A percentile compares a stretch with the other conserved stretches of the same genome.
Evolutionary conservation across 2,797 vertebrate genomes (phyloP).

Genomic region (Hyperoplus immaculatus): DNA sequence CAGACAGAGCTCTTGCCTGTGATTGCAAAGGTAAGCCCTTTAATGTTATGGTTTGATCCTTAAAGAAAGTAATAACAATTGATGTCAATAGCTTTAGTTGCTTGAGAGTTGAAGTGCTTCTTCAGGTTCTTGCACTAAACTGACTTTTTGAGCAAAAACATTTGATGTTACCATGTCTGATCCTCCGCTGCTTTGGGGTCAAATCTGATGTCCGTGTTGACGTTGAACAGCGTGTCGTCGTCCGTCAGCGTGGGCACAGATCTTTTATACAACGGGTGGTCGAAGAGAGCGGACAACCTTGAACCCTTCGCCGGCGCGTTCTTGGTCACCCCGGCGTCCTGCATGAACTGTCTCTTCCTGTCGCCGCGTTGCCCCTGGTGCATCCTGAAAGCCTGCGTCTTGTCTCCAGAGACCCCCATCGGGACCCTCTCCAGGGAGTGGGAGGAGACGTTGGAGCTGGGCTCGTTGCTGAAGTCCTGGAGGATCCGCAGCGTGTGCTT

Average conservation of each 20-base stretch:
- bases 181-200: slow-evolving; percentile 93
- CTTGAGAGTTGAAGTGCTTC: background rate
- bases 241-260: slow-evolving; percentile 86
- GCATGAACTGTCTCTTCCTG: slow-evolving; percentile 77
- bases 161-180: slow-evolving; percentile 89
- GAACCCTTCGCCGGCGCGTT: slow-evolving; percentile 73
- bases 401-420: slow-evolving; percentile 61
- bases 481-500: slow-evolving; percentile 96
- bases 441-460: slow-evolving; percentile 91
- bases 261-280: slow-evolving; percentile 90
- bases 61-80: background rate
- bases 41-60: background rate
- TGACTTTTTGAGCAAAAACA: background rate
- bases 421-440: slow-evolving; percentile 88
- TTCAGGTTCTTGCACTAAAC: background rate
- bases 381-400: slow-evolving; percentile 65
- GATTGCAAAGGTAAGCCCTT: slow-evolving; percentile 29
- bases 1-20: background rate
- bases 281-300: slow-evolving; percentile 88
- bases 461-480: slow-evolving; percentile 96
- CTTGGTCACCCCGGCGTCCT: slow-evolving; percentile 58
- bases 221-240: slow-evolving; percentile 93
- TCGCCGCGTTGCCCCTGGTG: slow-evolving; percentile 71
- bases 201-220: slow-evolving; percentile 95
- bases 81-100: background rate